A percentile compares a stretch with the other conserved stretches of the same genome.
Evolutionary conservation across 2,797 vertebrate species (phyloP).

Genomic region (Callimico goeldii): DNA sequence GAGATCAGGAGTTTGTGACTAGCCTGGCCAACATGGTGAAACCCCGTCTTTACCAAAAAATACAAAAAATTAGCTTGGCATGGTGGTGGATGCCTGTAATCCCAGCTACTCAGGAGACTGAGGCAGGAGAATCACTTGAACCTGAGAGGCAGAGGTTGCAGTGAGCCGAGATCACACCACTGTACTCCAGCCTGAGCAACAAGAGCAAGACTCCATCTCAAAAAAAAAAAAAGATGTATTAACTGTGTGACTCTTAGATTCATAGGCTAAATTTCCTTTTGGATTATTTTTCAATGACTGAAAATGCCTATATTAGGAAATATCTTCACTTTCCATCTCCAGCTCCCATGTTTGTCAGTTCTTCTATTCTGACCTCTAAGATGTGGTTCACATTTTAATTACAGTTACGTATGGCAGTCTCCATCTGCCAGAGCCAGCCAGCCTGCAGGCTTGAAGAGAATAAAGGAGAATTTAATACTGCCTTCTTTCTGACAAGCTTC

Average conservation of each 20-base stretch:
- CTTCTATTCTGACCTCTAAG: not conserved
- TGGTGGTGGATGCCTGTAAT: too few relatives aligned
- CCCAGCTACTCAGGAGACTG: too few relatives aligned
- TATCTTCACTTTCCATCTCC: conserved; percentile 51
- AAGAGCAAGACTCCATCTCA: too few relatives aligned
- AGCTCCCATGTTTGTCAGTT: conserved; percentile 25
- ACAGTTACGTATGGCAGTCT: conserved; percentile 19
- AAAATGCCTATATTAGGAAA: conserved; percentile 62
- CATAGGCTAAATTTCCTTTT: conserved; percentile 60
- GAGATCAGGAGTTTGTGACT: too few relatives aligned
- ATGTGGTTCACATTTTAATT: conserved; percentile 65
- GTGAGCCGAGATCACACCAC: rapidly evolving
- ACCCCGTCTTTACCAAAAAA: too few relatives aligned
- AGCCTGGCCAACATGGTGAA: too few relatives aligned
- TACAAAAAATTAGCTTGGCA: too few relatives aligned
- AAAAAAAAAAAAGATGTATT: not conserved
- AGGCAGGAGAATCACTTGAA: too few relatives aligned
- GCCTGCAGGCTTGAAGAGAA: not conserved
- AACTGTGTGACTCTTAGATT: conserved; percentile 40
- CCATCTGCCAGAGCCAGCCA: conserved; percentile 21
- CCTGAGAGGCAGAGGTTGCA: too few relatives aligned
- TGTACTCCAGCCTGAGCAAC: too few relatives aligned
- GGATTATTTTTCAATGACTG: conserved; percentile 59
- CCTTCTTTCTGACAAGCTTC: conserved; percentile 77
- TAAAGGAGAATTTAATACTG: not conserved